Conservation (phyloP, 2,888 invertebrate genomes). For the Himalopsyche japonica region DNA sequence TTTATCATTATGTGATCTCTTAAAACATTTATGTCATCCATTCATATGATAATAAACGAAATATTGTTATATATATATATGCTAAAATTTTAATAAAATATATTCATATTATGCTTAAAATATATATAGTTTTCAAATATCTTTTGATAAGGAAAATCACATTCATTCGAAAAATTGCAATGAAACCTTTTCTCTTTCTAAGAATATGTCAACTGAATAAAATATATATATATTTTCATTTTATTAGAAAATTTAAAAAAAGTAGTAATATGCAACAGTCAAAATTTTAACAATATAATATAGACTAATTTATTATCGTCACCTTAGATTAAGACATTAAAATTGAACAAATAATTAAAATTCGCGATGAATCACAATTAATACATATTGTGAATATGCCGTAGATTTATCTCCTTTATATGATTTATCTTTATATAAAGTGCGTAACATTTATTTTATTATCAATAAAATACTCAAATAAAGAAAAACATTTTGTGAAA, state of each 20-base stretch:
- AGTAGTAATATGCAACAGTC: slow-evolving; percentile 49
- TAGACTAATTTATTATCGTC: slow-evolving; percentile 49
- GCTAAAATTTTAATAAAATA: slow-evolving; percentile 16
- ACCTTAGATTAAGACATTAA: slow-evolving; percentile 51
- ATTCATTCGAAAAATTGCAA: not conserved
- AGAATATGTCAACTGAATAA: slow-evolving; percentile 10
- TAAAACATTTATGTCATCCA: not conserved
- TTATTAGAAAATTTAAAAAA: slow-evolving; percentile 47
- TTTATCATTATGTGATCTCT: not conserved
- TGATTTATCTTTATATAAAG: not conserved
- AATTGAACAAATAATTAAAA: not conserved
- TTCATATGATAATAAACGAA: slow-evolving; percentile 22
- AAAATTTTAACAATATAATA: slow-evolving; percentile 43
- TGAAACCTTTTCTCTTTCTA: not conserved
- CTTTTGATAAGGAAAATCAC: slow-evolving; percentile 5
- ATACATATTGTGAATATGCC: not conserved
- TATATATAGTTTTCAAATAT: slow-evolving; percentile 1
- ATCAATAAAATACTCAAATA: not conserved
- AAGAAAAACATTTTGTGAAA: not conserved
- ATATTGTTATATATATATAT: slow-evolving; percentile 11
- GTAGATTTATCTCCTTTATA: not conserved
- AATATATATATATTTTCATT: slow-evolving; percentile 10
- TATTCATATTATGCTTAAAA: slow-evolving; percentile 12
- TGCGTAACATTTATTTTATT: slow-evolving; percentile 10
- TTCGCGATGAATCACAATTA: not conserved